Conservation (phyloP, 2,113 vertebrate genomes). For the Tichodroma muraria region DNA sequence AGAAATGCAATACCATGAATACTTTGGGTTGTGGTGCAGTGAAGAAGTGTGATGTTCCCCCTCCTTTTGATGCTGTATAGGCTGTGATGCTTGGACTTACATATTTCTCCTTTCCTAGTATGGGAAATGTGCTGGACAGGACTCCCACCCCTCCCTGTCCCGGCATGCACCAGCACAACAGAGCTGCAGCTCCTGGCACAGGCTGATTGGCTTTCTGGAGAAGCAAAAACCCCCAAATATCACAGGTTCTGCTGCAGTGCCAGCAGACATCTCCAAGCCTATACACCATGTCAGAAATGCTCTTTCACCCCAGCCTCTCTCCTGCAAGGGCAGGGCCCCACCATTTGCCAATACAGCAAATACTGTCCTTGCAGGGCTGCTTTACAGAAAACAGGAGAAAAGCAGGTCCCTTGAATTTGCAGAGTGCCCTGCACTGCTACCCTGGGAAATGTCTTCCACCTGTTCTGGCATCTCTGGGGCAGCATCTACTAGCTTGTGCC, state of each 20-base stretch:
- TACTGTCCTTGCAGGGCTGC: background rate
- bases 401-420: background rate
- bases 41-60: background rate
- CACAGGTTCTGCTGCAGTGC: background rate
- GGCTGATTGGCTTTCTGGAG: background rate
- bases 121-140: background rate
- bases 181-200: background rate
- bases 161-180: fast-evolving
- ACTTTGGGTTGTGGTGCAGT: background rate
- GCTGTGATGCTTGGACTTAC: background rate
- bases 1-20: background rate
- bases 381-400: background rate
- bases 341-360: background rate
- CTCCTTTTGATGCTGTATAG: background rate
- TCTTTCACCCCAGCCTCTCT: background rate
- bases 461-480: background rate
- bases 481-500: background rate
- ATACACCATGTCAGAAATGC: background rate
- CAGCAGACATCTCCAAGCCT: background rate
- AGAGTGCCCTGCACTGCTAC: background rate
- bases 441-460: fast-evolving
- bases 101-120: background rate
- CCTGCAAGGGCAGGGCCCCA: background rate
- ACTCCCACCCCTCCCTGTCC: background rate
- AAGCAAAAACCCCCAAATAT: background rate